Evolutionary conservation across 92 coral and sea anemone genomes (phyloP).

Genomic region (Phenganax stokvisi): DNA sequence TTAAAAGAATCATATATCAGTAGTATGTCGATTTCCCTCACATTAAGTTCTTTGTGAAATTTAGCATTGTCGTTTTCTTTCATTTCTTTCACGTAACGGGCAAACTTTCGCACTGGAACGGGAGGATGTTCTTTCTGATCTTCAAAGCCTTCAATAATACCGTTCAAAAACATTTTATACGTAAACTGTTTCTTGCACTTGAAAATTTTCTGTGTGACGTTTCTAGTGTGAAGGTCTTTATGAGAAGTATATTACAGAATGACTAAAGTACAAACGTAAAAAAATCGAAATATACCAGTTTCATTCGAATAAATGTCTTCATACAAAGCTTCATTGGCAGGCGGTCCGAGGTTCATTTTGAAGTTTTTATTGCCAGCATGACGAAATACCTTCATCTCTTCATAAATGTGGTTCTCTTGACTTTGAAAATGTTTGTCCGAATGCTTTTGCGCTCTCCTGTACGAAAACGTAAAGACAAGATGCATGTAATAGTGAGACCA

Average conservation of each 20-base stretch:
- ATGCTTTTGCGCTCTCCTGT: not conserved
- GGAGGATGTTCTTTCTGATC: slow-evolving; percentile 2
- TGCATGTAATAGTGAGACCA: not conserved
- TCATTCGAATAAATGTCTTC: not conserved
- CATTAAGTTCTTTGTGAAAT: not conserved
- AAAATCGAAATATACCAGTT: not conserved
- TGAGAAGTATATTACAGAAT: too few relatives aligned
- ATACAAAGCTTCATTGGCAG: not conserved
- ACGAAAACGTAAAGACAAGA: not conserved
- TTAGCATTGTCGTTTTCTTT: not conserved
- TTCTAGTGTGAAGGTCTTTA: too few relatives aligned
- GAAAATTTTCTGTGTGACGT: too few relatives aligned
- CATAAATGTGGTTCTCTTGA: not conserved
- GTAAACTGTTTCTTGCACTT: too few relatives aligned
- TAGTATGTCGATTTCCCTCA: not conserved
- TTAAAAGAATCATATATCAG: too few relatives aligned
- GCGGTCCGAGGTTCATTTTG: too few relatives aligned
- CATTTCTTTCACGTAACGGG: slow-evolving; percentile 26
- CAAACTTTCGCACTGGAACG: slow-evolving; percentile 12
- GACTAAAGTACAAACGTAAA: too few relatives aligned
- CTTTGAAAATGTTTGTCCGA: not conserved
- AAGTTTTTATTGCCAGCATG: not conserved
- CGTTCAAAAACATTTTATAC: too few relatives aligned
- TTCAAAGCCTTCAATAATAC: not conserved
- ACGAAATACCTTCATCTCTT: not conserved